Base-by-base conservation (phyloP, 2,888 invertebrate species). In the Caenorhabditis sp. region DNA sequence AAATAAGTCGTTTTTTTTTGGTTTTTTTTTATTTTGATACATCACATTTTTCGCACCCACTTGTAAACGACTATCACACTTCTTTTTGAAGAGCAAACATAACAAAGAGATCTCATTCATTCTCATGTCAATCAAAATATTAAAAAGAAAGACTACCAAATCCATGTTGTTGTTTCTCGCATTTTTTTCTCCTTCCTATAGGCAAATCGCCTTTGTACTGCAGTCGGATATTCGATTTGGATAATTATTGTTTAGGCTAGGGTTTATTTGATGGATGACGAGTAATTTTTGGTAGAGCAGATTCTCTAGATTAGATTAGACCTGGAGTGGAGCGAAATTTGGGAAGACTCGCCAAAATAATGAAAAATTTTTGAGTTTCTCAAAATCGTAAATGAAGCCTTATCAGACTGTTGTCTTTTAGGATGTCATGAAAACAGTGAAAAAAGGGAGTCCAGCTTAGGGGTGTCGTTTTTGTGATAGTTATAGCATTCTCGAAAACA, bases 101-200 rank as follows among this genome's bases (percentile, higher is more conserved):
- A 43, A 43, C 43, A 43, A 43, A 43, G 43, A 43, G 43, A 43
- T 43, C 43, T 43, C 43, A 43, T 43, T 43, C 43, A 43, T 57
- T 61, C 69, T 21, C 65, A 69, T 59, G 62, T 70, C 70, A 62
- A 62, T 70, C 62, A 66, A 55, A 51, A 50, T 55, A 62, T 68
- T 27, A 53, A 21, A 53, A 14, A 43, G 43, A 43, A 43, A 43
- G 43, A 43, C 17, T 43, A 17, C 43, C 17, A 17, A 43, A 43
- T 43, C 17, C 31, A 31, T 31, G 31, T 31, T 31, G 31, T 31
- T 31, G 31, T 31, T n/a, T 31, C 31, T 31, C 31, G 31, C 31
- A 4, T 4, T 31, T 31, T 31, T 31, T 31, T 31, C 31, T n/a
- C n/a, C n/a, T 31, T 31, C 5, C 31, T 6, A 31, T 43, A 17